Evolutionary conservation across 2,113 vertebrate species (phyloP), one percentile per base, ranked within the genome.

Genomic region (Actenoides hombroni): DNA sequence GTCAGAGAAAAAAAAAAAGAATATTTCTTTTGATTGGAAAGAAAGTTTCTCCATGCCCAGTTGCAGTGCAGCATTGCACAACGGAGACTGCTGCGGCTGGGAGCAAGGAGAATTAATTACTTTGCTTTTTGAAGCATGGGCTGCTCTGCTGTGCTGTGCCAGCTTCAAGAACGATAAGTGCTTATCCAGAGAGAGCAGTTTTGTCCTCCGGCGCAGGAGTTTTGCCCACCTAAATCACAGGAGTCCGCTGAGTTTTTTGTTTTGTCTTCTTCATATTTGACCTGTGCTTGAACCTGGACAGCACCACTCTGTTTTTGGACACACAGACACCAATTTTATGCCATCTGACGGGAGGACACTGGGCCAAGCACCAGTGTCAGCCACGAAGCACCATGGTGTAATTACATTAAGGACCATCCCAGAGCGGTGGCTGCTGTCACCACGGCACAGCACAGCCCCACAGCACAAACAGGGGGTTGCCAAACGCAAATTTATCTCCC

Each of bases 121-220:
- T 94, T 83, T 94, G 93, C 94, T 92, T 92, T 96, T 56, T 96
- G 95, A 96, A 95, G 95, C 96, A 94, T 88, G 85, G 91, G 73
- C 83, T 64, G 86, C 87, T 96, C 67, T 16, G 49, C 86, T 94
- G 57, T 82, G 70, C 79, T 88, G 83, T 81, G 91, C 91, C 95
- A 96, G 81, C 93, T 68, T 60, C 91, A 48, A 13, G 80, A 91
- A 61, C 0, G 91, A 91, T 96, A 96, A 96, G 94, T 15, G 0
- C 69, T 91, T 86, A 82, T 73, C 89, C 94, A 53, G 67, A 84
- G 53, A 89, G 84, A 0, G 0, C 4, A 5, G 70, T 83, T 94
- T 57, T 91, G 94, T 94, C 86, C 85, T 91, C 84, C 0, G 0
- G 74, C 5, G 0, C 11, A 4, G 90, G 74, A 92, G 63, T 20